phyloP scores from a whole-genome alignment of 2,113 vertebrate genomes.

The Opisthocomus hoazin region DNA sequence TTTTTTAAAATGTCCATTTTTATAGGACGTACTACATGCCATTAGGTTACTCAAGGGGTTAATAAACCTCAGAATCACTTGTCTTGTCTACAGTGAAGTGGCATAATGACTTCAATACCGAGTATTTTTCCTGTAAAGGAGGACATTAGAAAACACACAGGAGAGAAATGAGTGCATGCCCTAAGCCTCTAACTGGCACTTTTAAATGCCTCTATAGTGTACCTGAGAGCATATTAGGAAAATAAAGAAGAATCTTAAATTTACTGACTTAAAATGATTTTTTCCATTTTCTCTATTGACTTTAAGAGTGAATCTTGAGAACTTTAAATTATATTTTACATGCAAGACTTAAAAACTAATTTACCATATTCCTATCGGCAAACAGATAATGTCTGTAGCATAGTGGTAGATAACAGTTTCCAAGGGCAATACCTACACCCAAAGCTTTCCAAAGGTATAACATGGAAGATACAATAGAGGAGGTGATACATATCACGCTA shows the following conservation, averaged over 20 bases:
- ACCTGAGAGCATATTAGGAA: slow-evolving; percentile 21
- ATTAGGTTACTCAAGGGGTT: slow-evolving; percentile 17
- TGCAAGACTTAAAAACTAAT: slow-evolving; percentile 5
- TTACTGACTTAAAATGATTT: not conserved
- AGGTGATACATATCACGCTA: slow-evolving; percentile 26
- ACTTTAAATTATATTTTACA: slow-evolving; percentile 10
- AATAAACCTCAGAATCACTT: slow-evolving; percentile 34
- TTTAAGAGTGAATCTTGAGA: not conserved
- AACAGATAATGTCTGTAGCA: not conserved
- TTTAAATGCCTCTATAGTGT: not conserved
- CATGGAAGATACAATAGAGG: not conserved
- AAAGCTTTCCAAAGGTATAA: slow-evolving; percentile 5
- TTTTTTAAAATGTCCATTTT: not conserved
- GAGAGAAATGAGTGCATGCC: slow-evolving; percentile 11
- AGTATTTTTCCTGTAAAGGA: not conserved
- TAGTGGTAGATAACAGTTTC: not conserved
- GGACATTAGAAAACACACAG: slow-evolving; percentile 21
- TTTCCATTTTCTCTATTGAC: not conserved
- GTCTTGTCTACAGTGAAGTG: slow-evolving; percentile 7
- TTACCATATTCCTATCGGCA: not conserved
- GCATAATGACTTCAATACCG: not conserved
- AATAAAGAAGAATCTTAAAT: slow-evolving; percentile 43
- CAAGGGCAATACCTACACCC: not conserved
- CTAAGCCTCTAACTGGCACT: not conserved
- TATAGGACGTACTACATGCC: not conserved